Percentiles rank a stretch among this genome's conserved stretches.
Evolutionary conservation across 2,797 vertebrate species (phyloP).

Genomic region (Choloepus didactylus): DNA sequence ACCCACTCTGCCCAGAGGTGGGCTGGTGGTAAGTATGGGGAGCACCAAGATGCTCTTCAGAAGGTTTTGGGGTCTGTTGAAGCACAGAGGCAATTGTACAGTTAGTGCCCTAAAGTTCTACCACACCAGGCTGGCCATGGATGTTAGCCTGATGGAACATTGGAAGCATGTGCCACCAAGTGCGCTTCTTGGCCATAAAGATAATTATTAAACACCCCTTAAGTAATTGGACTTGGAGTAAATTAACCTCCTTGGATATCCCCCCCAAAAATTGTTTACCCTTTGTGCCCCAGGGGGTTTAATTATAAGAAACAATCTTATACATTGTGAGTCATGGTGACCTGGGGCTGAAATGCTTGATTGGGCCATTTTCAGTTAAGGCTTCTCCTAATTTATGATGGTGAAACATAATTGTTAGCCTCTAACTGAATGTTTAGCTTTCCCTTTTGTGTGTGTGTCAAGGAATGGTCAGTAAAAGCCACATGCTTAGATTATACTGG

Average conservation of each 20-base stretch:
- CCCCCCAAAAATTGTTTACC: background rate
- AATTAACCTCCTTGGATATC: background rate
- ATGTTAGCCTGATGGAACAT: background rate
- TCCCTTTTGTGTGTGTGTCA: background rate
- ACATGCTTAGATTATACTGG: background rate
- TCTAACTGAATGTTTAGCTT: background rate
- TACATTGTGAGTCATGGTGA: background rate
- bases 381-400: background rate
- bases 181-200: background rate
- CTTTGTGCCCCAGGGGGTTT: background rate
- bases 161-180: background rate
- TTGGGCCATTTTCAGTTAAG: background rate
- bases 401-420: background rate
- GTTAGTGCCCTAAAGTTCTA: background rate
- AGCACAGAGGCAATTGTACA: background rate
- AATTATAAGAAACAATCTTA: background rate
- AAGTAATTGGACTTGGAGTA: background rate
- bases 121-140: background rate
- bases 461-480: background rate
- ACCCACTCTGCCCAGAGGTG: background rate
- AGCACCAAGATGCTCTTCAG: background rate
- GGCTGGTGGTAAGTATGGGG: background rate
- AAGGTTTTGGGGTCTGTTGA: background rate
- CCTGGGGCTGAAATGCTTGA: background rate
- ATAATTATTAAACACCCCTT: background rate